Base-by-base conservation (phyloP, 2,888 invertebrate species). In the Lasioglossum figueresi region DNA sequence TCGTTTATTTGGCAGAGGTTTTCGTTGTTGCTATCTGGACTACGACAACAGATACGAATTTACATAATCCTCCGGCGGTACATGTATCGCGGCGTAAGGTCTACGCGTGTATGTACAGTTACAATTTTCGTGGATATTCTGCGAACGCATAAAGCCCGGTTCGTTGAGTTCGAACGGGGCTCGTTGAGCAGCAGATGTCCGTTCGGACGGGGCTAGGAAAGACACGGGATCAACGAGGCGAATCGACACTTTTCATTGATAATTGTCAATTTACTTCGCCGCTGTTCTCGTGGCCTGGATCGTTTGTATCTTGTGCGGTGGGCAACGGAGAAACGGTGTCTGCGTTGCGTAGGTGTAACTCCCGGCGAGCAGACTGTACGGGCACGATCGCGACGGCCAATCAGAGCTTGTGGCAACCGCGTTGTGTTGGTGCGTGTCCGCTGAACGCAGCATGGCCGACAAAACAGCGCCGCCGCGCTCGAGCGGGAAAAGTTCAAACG, bases 211-310 rank as follows among this genome's bases (percentile, higher is more conserved):
- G 70, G 83, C 77, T 83, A 88, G 81, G 79, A 85, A 89, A 83
- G 88, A 76, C 76, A 78, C 79, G 76, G 87, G 88, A 89, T 85
- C 81, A 87, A 89, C 89, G 86, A 88, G 88, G 84, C 84, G 80
- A 91, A 91, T 91, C 89, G 91, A 91, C 87, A 91, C 91, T 92
- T 91, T 91, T 92, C 92, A 90, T 91, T 92, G 92, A 92, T 92
- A 92, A 93, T 92, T 91, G 91, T 91, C 90, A 92, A 93, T 93
- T 92, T 92, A 92, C 90, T 80, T 90, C 87, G 85, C 90, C 89
- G 91, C 80, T 80, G 84, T 83, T 85, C 89, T 86, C 90, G 89
- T 79, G 89, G 81, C 84, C 79, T 80, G 76, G 45, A 88, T 76
- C 81, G 43, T 86, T 74, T 37, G 86, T 88, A 87, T 86, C 82